phyloP scores from a whole-genome alignment of 2,797 vertebrate species.

The Aulostomus chinensis region DNA sequence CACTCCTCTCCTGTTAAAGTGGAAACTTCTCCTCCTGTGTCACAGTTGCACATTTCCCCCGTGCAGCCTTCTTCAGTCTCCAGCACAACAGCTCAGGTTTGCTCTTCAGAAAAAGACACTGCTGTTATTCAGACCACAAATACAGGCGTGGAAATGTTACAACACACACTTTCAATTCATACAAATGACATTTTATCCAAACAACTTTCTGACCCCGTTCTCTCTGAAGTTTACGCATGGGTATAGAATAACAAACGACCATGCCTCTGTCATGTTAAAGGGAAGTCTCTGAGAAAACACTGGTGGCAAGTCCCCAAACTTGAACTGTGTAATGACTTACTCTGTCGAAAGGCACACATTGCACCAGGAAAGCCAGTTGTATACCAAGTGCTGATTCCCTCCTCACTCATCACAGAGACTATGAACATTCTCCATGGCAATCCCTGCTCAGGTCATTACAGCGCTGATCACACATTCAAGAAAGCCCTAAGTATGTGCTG shows the following conservation, averaged over 20 bases:
- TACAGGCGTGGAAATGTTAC: too few species aligned
- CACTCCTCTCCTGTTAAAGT: too few species aligned
- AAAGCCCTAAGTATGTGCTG: constrained; percentile 2
- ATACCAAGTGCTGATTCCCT: constrained; percentile 1
- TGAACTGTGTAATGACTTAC: constrained; percentile 1
- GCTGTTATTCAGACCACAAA: too few species aligned
- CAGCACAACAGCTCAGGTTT: too few species aligned
- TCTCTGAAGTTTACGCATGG: constrained; percentile 7
- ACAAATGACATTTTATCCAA: background rate
- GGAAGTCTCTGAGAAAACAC: constrained; percentile 2
- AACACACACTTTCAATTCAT: background rate
- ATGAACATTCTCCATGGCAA: constrained; percentile 9
- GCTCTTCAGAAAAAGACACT: too few species aligned
- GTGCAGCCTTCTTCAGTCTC: too few species aligned
- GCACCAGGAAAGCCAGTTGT: constrained; percentile 4
- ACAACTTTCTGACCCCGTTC: constrained; percentile 2
- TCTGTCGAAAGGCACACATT: constrained; percentile 4
- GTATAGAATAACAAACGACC: background rate
- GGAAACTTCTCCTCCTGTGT: too few species aligned
- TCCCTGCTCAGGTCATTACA: constrained; percentile 15
- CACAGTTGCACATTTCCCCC: too few species aligned
- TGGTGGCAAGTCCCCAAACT: constrained; percentile 9
- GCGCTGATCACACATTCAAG: constrained; percentile 17
- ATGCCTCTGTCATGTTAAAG: constrained; percentile 11
- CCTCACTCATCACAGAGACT: background rate